phyloP scores from a whole-genome alignment of 2,113 vertebrate genomes.

The Damaliscus lunatus region DNA sequence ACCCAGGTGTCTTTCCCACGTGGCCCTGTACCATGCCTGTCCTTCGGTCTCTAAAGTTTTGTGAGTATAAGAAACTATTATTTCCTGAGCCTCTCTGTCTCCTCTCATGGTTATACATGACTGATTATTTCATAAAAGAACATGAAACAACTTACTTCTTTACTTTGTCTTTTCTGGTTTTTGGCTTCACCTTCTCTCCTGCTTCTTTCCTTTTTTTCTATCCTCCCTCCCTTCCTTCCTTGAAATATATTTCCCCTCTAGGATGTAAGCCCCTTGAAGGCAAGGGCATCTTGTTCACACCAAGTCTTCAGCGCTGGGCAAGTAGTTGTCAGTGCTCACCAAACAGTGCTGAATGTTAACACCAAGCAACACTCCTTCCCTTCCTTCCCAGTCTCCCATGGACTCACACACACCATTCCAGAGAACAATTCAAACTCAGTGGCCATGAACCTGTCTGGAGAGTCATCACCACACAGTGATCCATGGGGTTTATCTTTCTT shows the following conservation, averaged over 20 bases:
- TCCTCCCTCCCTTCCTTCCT: neutral
- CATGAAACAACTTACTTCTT: neutral
- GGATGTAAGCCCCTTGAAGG: neutral
- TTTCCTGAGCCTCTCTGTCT: neutral
- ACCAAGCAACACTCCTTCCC: neutral
- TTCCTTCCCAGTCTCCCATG: too few species aligned
- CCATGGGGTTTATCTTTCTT: neutral
- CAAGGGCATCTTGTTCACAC: neutral
- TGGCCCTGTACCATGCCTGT: neutral
- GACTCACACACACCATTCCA: neutral
- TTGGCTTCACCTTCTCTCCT: neutral
- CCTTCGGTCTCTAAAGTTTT: neutral
- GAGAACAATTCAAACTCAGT: neutral
- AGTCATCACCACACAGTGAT: neutral
- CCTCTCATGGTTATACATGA: neutral
- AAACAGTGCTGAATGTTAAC: neutral
- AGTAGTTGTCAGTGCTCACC: neutral
- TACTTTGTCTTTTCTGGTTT: neutral
- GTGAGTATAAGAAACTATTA: neutral
- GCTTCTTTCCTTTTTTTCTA: neutral
- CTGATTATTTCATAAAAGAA: neutral
- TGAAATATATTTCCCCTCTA: neutral
- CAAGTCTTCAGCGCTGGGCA: neutral
- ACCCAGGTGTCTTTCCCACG: neutral
- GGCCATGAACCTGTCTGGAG: neutral